Conservation (phyloP, 1,140 invertebrate species). For the Ditylenchus dipsaci region DNA sequence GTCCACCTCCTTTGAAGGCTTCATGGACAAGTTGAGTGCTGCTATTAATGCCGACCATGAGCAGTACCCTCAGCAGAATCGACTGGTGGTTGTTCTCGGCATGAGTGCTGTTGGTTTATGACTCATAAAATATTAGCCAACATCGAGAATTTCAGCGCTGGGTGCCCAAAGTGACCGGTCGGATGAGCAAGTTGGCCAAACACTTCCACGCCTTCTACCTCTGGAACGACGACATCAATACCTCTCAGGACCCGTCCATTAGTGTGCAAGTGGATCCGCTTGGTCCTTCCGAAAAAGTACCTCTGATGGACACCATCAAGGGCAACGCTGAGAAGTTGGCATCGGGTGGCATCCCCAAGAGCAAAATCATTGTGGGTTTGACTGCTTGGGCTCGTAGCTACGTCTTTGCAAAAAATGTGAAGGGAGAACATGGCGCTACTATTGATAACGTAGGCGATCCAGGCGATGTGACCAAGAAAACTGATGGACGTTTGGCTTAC, state of each 20-base stretch:
- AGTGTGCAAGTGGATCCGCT: too few relatives aligned
- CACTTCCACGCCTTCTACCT: conserved; percentile 19
- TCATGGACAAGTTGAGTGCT: background rate
- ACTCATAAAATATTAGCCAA: too few relatives aligned
- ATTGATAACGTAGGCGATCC: conserved; percentile 3
- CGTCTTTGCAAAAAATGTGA: background rate
- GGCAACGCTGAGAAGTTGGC: too few relatives aligned
- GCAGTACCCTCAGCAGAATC: background rate
- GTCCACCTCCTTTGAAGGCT: background rate
- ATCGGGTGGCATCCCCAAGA: background rate
- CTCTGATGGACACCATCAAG: too few relatives aligned
- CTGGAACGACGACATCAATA: conserved; percentile 14
- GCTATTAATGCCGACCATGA: background rate
- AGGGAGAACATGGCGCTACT: background rate
- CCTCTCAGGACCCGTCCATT: background rate
- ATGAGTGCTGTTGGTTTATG: background rate
- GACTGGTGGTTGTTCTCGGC: too few relatives aligned
- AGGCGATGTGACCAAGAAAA: background rate
- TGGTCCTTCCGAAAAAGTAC: too few relatives aligned
- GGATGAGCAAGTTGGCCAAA: conserved; percentile 13
- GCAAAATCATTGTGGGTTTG: background rate
- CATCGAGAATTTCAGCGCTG: background rate
- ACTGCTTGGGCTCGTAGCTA: background rate
- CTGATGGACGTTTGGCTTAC: conserved; percentile 14
- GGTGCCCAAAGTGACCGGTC: background rate